phyloP scores from a whole-genome alignment of 2,797 vertebrate genomes.

The Tauraco hartlaubi region DNA sequence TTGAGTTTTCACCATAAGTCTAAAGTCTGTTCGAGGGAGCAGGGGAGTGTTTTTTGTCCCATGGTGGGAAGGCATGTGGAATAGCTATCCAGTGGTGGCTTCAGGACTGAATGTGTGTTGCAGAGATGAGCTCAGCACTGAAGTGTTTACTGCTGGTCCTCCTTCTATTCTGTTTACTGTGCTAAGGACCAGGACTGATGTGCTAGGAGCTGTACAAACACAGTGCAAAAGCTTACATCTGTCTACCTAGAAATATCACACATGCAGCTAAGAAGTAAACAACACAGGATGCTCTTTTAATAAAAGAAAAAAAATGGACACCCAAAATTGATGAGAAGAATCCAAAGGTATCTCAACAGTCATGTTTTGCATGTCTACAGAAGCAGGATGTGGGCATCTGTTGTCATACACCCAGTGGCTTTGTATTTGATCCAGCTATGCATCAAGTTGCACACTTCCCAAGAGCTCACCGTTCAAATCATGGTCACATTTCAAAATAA shows the following conservation, averaged over 20 bases:
- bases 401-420: background rate
- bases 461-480: background rate
- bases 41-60: rapidly evolving
- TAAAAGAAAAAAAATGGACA: background rate
- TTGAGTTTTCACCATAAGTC: background rate
- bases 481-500: background rate
- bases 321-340: background rate
- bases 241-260: background rate
- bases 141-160: background rate
- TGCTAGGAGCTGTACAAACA: background rate
- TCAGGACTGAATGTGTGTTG: background rate
- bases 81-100: background rate
- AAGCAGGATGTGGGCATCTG: background rate
- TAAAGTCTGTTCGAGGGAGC: background rate
- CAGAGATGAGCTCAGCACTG: background rate
- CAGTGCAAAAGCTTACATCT: background rate
- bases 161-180: background rate
- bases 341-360: background rate
- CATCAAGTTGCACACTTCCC: background rate
- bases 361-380: background rate
- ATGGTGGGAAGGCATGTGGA: background rate
- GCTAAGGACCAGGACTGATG: background rate
- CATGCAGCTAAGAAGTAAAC: background rate
- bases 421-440: background rate
- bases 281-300: background rate